Evolutionary conservation across 2,113 vertebrate species (phyloP).

Genomic region (Urocitellus parryii): DNA sequence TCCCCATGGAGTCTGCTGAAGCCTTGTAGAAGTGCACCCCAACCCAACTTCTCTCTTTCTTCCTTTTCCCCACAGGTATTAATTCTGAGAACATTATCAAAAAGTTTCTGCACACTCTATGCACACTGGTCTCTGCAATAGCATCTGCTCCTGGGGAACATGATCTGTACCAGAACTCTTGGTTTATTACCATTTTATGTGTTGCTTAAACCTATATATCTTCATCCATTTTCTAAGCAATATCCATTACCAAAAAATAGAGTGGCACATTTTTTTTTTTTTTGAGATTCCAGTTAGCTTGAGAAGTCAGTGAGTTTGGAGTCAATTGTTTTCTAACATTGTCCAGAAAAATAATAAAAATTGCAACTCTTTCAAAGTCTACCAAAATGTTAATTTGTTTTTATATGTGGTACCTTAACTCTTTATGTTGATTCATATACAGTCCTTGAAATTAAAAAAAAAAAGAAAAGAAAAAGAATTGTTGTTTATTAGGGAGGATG

Average conservation of each 20-base stretch:
- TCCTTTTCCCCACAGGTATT: background rate
- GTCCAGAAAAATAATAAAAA: background rate
- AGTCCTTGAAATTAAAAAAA: background rate
- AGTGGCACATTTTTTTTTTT: background rate
- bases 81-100: background rate
- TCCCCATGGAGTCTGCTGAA: background rate
- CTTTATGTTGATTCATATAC: background rate
- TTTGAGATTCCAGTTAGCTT: background rate
- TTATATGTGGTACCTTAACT: background rate
- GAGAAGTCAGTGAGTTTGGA: background rate
- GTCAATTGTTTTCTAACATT: background rate
- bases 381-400: background rate
- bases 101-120: background rate
- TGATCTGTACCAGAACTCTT: background rate
- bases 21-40: background rate
- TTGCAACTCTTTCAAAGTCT: background rate
- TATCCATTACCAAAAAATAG: background rate
- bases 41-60: background rate
- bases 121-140: background rate
- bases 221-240: background rate
- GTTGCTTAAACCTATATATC: background rate
- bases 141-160: background rate
- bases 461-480: no score
- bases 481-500: background rate
- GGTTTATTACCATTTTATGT: background rate